Percentiles rank a stretch among this genome's conserved stretches.
These are phyloP conservation scores for Tiaroga cobitis DNA, from an alignment of 2,797 vertebrate genomes.

Conservation along the genomic window DNA sequence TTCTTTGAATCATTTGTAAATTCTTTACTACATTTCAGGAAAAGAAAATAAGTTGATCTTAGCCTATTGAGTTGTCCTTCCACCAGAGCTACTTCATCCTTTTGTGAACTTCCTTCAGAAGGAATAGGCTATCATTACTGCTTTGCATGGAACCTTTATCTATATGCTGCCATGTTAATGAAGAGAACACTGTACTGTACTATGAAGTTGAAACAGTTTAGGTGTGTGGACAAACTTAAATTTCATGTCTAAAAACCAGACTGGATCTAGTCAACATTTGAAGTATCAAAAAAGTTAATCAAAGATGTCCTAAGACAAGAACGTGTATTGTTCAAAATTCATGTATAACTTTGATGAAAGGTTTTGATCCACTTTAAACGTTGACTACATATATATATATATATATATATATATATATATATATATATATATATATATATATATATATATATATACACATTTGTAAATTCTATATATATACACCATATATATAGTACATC, in stretches of 20 bases:
- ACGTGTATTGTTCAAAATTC: no score
- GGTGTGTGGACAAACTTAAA: neutral
- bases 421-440: no score
- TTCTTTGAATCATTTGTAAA: neutral
- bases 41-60: neutral
- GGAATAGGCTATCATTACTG: constrained; percentile 16
- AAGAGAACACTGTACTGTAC: neutral
- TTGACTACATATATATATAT: no score
- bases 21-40: neutral
- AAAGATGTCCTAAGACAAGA: no score
- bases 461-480: no score
- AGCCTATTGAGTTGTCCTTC: neutral
- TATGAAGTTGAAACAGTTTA: neutral
- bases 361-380: no score
- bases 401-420: no score
- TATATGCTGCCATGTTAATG: neutral
- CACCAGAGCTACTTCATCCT: neutral
- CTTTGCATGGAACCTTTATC: constrained; percentile 38
- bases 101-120: neutral
- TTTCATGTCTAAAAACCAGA: neutral
- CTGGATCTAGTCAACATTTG: no score
- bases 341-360: no score
- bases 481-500: no score
- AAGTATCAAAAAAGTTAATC: no score
- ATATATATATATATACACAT: no score